phyloP scores from a whole-genome alignment of 1,140 invertebrate genomes.

The Telenomus remus region DNA sequence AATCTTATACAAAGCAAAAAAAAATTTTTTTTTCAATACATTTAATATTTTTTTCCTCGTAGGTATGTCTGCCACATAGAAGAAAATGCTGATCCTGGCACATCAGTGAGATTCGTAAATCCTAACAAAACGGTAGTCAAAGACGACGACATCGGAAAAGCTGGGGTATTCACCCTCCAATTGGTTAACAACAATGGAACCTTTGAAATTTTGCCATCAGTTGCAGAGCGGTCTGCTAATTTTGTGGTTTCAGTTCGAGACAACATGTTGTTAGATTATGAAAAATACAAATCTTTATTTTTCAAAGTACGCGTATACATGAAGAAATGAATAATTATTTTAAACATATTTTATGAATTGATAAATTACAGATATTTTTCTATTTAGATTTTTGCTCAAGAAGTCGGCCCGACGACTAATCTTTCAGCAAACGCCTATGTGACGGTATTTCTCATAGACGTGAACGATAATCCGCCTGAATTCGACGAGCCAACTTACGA shows the following conservation, averaged over 20 bases:
- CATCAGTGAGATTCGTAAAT: conserved; percentile 82
- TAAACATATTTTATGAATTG: too few relatives aligned
- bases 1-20: too few relatives aligned
- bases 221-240: conserved; percentile 86
- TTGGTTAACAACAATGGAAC: conserved; percentile 89
- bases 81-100: conserved; percentile 89
- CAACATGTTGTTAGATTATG: conserved; percentile 88
- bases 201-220: conserved; percentile 91
- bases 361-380: conserved; percentile 5
- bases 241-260: conserved; percentile 90
- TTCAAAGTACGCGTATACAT: conserved; percentile 78
- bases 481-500: conserved; percentile 85
- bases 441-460: conserved; percentile 87
- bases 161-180: conserved; percentile 87
- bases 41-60: conserved; percentile 1
- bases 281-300: conserved; percentile 82
- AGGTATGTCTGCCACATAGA: conserved; percentile 84
- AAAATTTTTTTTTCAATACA: too few relatives aligned
- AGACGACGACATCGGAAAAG: conserved; percentile 86
- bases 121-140: conserved; percentile 83
- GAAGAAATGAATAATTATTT: neutral
- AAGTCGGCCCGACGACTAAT: conserved; percentile 84
- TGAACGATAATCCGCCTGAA: conserved; percentile 92
- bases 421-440: conserved; percentile 83
- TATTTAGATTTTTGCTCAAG: conserved; percentile 84